Conservation (phyloP, 2,113 vertebrate species). For the Plecotus auritus region DNA sequence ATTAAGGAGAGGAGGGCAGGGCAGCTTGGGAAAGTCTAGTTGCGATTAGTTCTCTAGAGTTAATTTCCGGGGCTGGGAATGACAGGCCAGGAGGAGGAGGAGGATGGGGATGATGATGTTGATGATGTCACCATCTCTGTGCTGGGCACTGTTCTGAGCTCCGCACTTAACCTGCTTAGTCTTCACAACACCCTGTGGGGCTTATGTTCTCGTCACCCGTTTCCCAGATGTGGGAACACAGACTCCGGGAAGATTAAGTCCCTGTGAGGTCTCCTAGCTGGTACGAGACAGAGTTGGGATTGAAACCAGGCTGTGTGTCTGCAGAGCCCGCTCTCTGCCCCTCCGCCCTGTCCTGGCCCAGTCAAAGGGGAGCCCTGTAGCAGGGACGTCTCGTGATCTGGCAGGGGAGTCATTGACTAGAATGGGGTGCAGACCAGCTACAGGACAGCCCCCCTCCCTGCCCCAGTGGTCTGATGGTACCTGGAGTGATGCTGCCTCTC, state of each 20-base stretch:
- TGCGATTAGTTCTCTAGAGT: not conserved
- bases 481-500: not conserved
- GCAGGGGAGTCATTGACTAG: not conserved
- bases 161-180: no score
- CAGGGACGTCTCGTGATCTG: not conserved
- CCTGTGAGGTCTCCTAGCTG: not conserved
- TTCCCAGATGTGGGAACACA: not conserved
- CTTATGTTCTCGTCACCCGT: fast-evolving
- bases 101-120: not conserved
- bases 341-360: not conserved
- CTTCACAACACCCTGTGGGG: not conserved
- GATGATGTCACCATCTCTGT: not conserved
- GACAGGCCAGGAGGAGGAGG: not conserved
- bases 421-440: no score
- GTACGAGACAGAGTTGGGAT: not conserved
- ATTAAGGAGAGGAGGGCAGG: not conserved
- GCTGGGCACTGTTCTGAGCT: not conserved
- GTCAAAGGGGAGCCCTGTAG: not conserved
- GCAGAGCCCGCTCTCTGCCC: not conserved
- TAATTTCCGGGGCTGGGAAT: not conserved
- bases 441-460: not conserved
- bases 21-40: not conserved
- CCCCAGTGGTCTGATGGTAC: not conserved
- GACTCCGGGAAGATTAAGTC: not conserved
- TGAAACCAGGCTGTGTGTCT: not conserved